Evolutionary conservation across 2,113 vertebrate species (phyloP).

Genomic region (Crotalus tigris): DNA sequence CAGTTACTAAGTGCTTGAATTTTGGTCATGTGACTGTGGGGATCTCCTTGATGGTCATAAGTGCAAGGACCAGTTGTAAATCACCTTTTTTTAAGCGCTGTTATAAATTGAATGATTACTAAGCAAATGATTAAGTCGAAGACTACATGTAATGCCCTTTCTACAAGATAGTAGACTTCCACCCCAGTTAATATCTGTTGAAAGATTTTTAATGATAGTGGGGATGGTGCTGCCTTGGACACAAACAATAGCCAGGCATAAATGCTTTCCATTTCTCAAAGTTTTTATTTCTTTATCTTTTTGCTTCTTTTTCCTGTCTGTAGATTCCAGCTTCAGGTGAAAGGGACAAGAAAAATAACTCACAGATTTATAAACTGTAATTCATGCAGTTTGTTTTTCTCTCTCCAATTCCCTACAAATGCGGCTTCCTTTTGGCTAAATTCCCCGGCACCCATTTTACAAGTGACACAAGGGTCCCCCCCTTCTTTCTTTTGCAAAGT

Average conservation of each 20-base stretch:
- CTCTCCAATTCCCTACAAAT: not conserved
- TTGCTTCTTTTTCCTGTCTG: not conserved
- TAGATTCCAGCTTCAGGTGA: not conserved
- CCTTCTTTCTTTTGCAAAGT: not conserved
- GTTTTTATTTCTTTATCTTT: not conserved
- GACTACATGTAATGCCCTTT: not conserved
- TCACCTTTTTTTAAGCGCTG: not conserved
- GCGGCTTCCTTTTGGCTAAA: constrained; percentile 1
- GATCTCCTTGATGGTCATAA: not conserved
- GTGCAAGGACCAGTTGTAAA: not conserved
- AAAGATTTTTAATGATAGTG: not conserved
- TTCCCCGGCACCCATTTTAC: not conserved
- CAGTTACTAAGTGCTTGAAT: not conserved
- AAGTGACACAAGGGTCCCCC: not conserved
- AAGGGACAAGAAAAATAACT: not conserved
- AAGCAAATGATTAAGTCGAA: not conserved
- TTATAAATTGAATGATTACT: not conserved
- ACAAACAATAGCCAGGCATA: not conserved
- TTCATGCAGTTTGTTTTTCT: not conserved
- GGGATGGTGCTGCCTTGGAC: not conserved
- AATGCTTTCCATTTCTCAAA: not conserved
- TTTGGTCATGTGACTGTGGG: not conserved
- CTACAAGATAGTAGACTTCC: not conserved
- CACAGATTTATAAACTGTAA: constrained; percentile 4
- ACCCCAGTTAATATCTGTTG: not conserved